These are phyloP conservation scores for Yponomeuta cagnagella DNA, from an alignment of 2,888 invertebrate genomes.

Conservation along the genomic window DNA sequence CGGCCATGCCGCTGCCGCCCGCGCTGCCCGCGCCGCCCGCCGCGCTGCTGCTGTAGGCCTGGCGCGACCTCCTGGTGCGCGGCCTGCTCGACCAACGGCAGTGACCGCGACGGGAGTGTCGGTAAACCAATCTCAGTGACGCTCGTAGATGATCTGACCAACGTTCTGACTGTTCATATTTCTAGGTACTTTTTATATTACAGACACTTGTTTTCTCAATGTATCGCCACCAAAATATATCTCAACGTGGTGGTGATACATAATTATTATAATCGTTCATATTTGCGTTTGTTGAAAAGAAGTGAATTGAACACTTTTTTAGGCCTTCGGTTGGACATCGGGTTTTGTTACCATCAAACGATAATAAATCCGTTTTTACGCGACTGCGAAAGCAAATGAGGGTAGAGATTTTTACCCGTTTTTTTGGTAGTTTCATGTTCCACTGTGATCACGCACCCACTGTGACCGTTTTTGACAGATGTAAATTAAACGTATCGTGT, in stretches of 20 bases:
- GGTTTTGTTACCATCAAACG: too few relatives aligned
- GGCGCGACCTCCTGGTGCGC: constrained; percentile 73
- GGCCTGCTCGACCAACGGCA: constrained; percentile 58
- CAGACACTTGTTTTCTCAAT: neutral
- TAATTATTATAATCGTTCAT: too few relatives aligned
- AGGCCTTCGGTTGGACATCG: too few relatives aligned
- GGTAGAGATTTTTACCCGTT: too few relatives aligned
- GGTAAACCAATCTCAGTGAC: constrained; percentile 25
- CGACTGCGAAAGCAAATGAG: too few relatives aligned
- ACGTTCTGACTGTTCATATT: neutral
- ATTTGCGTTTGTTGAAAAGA: too few relatives aligned
- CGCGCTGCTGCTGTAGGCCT: constrained; percentile 66
- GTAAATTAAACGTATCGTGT: neutral
- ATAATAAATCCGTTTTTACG: too few relatives aligned
- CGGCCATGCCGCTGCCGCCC: constrained; percentile 28
- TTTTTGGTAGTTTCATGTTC: too few relatives aligned
- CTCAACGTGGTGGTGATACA: too few relatives aligned
- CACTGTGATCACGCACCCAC: too few relatives aligned
- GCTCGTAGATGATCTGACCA: neutral
- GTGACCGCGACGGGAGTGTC: constrained; percentile 61
- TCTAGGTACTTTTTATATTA: neutral
- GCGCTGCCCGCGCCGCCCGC: constrained; percentile 55
- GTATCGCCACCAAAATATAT: too few relatives aligned
- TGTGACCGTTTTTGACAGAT: neutral
- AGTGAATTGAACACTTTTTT: too few relatives aligned